Evolutionary conservation across 2,113 vertebrate genomes (phyloP).

Genomic region (Microtus montanus): DNA sequence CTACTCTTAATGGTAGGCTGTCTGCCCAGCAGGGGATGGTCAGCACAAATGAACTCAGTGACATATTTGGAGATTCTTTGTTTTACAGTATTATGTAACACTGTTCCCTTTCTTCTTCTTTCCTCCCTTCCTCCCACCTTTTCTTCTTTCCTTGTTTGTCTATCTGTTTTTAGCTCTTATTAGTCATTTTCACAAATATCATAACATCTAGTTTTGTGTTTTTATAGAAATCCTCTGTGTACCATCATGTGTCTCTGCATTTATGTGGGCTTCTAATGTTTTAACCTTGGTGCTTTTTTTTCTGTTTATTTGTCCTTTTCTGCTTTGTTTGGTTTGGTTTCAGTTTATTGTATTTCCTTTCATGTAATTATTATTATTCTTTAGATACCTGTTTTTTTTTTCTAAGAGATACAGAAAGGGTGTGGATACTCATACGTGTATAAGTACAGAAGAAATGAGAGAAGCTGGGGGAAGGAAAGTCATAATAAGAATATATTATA

Average conservation of each 20-base stretch:
- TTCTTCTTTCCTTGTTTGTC: not conserved
- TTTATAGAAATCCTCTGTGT: not conserved
- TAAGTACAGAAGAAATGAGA: not conserved
- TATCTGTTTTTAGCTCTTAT: no score
- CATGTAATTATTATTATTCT: not conserved
- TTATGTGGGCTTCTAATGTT: not conserved
- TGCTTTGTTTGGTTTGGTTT: not conserved
- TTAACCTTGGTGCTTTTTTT: not conserved
- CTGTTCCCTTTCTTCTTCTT: not conserved
- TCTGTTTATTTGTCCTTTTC: not conserved
- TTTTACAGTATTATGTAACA: not conserved
- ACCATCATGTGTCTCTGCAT: not conserved
- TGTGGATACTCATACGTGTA: not conserved
- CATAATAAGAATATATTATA: not conserved
- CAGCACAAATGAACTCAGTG: not conserved
- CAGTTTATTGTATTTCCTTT: not conserved
- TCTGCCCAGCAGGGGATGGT: not conserved
- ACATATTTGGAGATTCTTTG: not conserved
- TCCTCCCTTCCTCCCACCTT: not conserved
- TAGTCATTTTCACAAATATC: not conserved
- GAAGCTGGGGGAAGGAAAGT: not conserved
- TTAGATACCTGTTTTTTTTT: not conserved
- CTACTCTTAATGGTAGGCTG: not conserved
- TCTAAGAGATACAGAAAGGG: not conserved
- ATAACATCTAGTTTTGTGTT: not conserved